Percentiles rank a stretch among this genome's conserved stretches.
phyloP scores from a whole-genome alignment of 53 echinoderm and acorn worm genomes.

The Temnopleurus reevesii region DNA sequence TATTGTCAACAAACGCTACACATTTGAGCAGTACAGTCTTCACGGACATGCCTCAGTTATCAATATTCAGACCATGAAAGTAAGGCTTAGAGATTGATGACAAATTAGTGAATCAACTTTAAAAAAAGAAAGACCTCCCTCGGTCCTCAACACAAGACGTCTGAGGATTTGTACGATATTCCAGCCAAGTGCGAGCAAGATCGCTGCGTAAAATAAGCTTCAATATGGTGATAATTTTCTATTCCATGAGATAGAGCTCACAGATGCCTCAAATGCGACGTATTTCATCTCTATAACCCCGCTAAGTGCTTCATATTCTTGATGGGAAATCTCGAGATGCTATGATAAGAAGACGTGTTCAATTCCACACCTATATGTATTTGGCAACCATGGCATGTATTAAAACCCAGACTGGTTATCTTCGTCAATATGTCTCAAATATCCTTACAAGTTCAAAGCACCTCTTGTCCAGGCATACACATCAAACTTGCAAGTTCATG shows the following conservation, averaged over 20 bases:
- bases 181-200: too few species aligned
- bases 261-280: neutral
- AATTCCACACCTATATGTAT: neutral
- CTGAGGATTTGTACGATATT: neutral
- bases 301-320: neutral
- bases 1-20: too few species aligned
- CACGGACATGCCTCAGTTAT: too few species aligned
- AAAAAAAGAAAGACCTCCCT: too few species aligned
- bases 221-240: constrained; percentile 3
- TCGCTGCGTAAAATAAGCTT: neutral
- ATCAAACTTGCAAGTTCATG: neutral
- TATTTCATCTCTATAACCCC: neutral
- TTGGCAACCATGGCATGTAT: neutral
- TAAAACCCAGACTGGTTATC: neutral
- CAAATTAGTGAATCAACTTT: too few species aligned
- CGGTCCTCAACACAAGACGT: too few species aligned
- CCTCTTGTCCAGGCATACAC: neutral
- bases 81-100: too few species aligned
- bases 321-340: neutral
- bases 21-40: too few species aligned
- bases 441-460: neutral
- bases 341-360: too few species aligned
- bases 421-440: neutral
- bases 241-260: neutral
- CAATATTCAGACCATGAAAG: too few species aligned